Percentiles rank a stretch among this genome's conserved stretches.
Conservation (phyloP, 2,888 invertebrate genomes). For the Watsonalla cultraria region DNA sequence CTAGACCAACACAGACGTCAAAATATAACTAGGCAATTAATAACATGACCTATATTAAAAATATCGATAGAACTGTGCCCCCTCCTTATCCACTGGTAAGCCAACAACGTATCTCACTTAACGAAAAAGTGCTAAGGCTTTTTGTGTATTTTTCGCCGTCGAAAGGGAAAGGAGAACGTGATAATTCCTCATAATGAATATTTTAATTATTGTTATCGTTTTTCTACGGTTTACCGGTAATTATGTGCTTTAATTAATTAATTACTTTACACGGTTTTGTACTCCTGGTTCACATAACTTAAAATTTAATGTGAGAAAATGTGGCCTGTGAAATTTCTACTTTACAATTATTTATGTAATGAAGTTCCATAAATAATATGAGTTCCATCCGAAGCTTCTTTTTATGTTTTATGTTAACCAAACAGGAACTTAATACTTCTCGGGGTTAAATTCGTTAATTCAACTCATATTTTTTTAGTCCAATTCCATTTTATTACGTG, state of each 20-base stretch:
- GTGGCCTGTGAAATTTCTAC: slow-evolving; percentile 6
- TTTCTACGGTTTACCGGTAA: slow-evolving; percentile 46
- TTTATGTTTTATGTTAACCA: too few species aligned
- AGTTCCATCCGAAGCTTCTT: too few species aligned
- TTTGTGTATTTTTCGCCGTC: slow-evolving; percentile 32
- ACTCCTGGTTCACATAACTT: slow-evolving; percentile 32
- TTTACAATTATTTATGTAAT: too few species aligned
- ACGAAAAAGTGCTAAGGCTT: slow-evolving; percentile 33
- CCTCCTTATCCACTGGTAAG: slow-evolving; percentile 7
- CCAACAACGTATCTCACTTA: slow-evolving; percentile 21
- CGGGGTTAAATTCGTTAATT: too few species aligned
- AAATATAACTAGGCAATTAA: too few species aligned
- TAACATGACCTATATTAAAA: background rate
- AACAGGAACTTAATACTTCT: too few species aligned
- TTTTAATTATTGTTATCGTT: slow-evolving; percentile 63
- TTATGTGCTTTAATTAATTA: slow-evolving; percentile 54
- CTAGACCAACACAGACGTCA: too few species aligned
- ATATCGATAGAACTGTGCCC: slow-evolving; percentile 27
- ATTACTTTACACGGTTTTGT: slow-evolving; percentile 57
- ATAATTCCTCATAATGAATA: slow-evolving; percentile 67
- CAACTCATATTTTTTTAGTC: too few species aligned
- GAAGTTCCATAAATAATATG: too few species aligned
- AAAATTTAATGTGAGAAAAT: slow-evolving; percentile 5
- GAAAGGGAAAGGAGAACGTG: slow-evolving; percentile 44
- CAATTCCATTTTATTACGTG: too few species aligned